Evolutionary conservation across 2,888 invertebrate genomes (phyloP).

Genomic region (Euproctis similis): DNA sequence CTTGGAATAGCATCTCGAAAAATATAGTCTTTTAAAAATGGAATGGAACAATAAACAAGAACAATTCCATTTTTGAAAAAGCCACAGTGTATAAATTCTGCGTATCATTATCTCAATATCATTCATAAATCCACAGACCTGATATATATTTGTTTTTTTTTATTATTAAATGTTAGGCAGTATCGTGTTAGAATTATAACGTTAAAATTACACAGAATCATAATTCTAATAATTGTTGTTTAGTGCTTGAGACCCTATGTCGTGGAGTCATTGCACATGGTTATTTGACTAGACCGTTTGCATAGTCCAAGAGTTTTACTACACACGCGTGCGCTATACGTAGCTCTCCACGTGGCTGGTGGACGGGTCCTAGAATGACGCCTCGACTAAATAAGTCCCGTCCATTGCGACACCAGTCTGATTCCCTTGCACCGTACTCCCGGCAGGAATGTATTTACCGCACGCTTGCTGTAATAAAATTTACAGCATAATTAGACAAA

Average conservation of each 20-base stretch:
- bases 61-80: conserved; percentile 28
- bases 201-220: conserved; percentile 44
- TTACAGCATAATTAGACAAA: too few species aligned
- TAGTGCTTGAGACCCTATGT: conserved; percentile 15
- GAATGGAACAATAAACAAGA: conserved; percentile 30
- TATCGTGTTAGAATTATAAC: conserved; percentile 62
- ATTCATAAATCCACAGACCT: conserved; percentile 40
- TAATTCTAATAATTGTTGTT: conserved; percentile 63
- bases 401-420: conserved; percentile 89
- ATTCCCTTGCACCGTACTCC: conserved; percentile 86
- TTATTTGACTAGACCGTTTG: conserved; percentile 17
- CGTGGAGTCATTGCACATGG: conserved; percentile 16
- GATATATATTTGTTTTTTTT: conserved; percentile 38
- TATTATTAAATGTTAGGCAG: conserved; percentile 65
- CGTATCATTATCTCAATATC: too few species aligned
- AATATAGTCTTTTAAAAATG: conserved; percentile 32
- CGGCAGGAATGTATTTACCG: conserved; percentile 91
- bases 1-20: conserved; percentile 25
- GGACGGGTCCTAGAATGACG: conserved; percentile 81
- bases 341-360: conserved; percentile 60
- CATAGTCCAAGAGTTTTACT: conserved; percentile 23
- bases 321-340: conserved; percentile 38
- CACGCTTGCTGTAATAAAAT: conserved; percentile 83
- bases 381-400: conserved; percentile 89
- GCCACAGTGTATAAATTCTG: conserved; percentile 28